A percentile compares a stretch with the other conserved stretches of the same genome.
Evolutionary conservation across 1,140 invertebrate species (phyloP).

Genomic region (Charaxes varanes): DNA sequence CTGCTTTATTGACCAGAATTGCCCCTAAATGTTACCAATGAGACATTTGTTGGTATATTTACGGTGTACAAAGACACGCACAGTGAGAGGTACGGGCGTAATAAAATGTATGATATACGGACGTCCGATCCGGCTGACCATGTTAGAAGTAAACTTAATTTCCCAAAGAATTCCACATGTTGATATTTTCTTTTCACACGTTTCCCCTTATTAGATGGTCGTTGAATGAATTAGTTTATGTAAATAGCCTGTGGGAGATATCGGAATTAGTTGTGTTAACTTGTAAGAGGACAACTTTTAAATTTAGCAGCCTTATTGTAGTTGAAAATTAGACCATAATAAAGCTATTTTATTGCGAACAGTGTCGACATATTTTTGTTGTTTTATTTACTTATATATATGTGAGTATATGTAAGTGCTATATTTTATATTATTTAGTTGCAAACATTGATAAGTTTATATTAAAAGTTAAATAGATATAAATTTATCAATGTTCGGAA

Average conservation of each 20-base stretch:
- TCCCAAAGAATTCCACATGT: constrained; percentile 1
- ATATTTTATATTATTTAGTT: no score
- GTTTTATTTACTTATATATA: no score
- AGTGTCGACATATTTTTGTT: no score
- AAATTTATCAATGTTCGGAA: no score
- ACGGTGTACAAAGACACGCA: constrained; percentile 46
- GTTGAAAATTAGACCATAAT: neutral
- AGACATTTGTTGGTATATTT: constrained; percentile 60
- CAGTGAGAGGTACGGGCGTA: constrained; percentile 33
- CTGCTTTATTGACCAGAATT: constrained; percentile 65
- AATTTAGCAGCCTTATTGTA: neutral
- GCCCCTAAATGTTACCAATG: constrained; percentile 66
- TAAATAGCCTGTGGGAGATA: constrained; percentile 13
- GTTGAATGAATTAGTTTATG: constrained; percentile 16
- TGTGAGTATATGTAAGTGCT: no score
- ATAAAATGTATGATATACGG: constrained; percentile 49
- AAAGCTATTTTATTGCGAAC: no score
- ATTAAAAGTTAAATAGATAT: no score
- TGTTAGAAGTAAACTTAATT: constrained; percentile 7
- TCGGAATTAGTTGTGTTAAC: constrained; percentile 5
- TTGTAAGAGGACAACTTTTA: neutral
- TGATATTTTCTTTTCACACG: constrained; percentile 6
- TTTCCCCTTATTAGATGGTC: constrained; percentile 8
- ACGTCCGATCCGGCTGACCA: constrained; percentile 13
- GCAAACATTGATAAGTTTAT: no score